Evolutionary conservation across 2,113 vertebrate species (phyloP).

Genomic region (Stictonetta naevosa): DNA sequence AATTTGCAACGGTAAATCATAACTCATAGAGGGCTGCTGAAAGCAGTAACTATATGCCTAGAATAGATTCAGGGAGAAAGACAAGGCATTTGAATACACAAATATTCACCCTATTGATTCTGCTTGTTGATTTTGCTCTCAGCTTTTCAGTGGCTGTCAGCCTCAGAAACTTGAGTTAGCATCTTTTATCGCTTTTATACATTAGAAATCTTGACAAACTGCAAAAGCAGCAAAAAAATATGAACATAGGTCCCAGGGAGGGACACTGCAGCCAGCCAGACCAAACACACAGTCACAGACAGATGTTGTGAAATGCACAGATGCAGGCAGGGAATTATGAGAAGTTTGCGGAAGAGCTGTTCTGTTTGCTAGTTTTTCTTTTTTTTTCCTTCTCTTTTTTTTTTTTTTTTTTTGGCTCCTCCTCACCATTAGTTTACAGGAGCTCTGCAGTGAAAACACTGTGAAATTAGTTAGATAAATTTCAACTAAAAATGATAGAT

Average conservation of each 20-base stretch:
- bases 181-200: neutral
- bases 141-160: neutral
- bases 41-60: neutral
- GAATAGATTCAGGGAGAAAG: neutral
- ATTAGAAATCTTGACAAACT: neutral
- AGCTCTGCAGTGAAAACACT: neutral
- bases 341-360: neutral
- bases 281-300: neutral
- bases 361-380: neutral
- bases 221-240: neutral
- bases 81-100: neutral
- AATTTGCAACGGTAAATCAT: neutral
- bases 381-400: rapidly evolving
- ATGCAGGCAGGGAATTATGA: neutral
- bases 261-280: neutral
- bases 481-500: neutral
- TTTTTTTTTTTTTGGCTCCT: neutral
- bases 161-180: neutral
- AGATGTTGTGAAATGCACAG: neutral
- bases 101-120: neutral
- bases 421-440: neutral
- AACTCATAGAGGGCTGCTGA: neutral
- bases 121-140: neutral
- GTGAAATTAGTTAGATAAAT: neutral
- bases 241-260: neutral